Base-by-base conservation (phyloP, 2,113 vertebrate genomes). In the Microcebus tavaratra region DNA sequence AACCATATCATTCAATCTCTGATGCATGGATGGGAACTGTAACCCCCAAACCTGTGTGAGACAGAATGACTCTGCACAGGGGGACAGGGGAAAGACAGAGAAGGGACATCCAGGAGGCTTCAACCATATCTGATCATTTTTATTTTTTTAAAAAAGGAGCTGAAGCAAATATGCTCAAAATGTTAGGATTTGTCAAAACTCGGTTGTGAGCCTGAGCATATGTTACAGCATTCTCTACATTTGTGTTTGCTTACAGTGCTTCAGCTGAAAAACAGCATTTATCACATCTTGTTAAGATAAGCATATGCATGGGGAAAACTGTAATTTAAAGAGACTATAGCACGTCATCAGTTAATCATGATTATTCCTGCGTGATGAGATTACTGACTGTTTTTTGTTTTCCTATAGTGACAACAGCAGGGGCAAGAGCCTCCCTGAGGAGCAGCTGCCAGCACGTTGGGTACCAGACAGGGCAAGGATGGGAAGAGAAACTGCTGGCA, bases 381-480 rank as follows among this genome's bases (percentile, higher is more conserved):
- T 93, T 18, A 73, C 39, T 73, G 8, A 59, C 73, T 79, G 45
- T 79, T 72, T 48, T 93, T 79, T 68, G 48, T 88, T 70, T 81
- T 65, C 42, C 65, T 55, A n/a, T 7, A 65, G 15, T 20, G 27
- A 87, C 34, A 31, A 6, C 1, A 9, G 21, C 8, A 18, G 20
- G 65, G 5, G 2, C 8, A 6, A 2, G 76, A 82, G 39, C 68
- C 73, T 31, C 12, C 45, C 25, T 5, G 14, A 29, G 89, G 39
- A 55, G 61, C 21, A 55, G 61, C 21, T 72, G 31, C 67, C 50
- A 61, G 93, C 18, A 31, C 11, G 6, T 36, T 31, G 78, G 55
- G 21, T 25, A 4, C n/a, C 20, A 31, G 67, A 7, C 0, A 31
- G 42, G 27, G 27, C 12, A 10, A 2, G 2, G 39, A n/a, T 3